Percentiles rank a stretch among this genome's conserved stretches.
phyloP scores from a whole-genome alignment of 2,113 vertebrate species.

The Phrynosoma blainvillii region DNA sequence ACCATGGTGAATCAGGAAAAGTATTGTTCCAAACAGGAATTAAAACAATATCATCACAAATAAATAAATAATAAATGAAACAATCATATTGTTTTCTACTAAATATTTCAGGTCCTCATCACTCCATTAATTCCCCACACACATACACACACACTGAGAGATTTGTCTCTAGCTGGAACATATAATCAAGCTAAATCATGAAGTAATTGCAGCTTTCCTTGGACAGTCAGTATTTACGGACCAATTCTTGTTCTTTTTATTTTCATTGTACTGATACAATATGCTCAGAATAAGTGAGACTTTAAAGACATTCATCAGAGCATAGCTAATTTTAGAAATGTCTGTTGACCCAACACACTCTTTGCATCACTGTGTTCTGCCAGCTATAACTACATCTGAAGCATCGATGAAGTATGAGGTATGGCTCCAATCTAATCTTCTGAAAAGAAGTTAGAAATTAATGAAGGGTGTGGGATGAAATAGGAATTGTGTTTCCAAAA shows the following conservation, averaged over 20 bases:
- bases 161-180: not conserved
- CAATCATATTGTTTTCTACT: not conserved
- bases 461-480: conserved; percentile 60
- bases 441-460: conserved; percentile 65
- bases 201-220: not conserved
- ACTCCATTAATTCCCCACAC: not conserved
- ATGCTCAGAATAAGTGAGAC: conserved; percentile 23
- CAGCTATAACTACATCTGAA: conserved; percentile 49
- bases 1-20: not conserved
- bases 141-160: not conserved
- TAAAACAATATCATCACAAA: not conserved
- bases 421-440: conserved; percentile 48
- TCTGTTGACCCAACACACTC: conserved; percentile 17
- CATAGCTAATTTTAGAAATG: conserved; percentile 60
- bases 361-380: conserved; percentile 21
- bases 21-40: not conserved
- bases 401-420: conserved; percentile 40
- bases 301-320: conserved; percentile 45
- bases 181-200: conserved; percentile 15
- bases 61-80: too few species aligned
- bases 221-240: not conserved
- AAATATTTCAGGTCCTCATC: not conserved
- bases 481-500: conserved; percentile 51
- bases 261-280: conserved; percentile 27
- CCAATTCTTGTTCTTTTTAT: conserved; percentile 28